Evolutionary conservation across 2,888 invertebrate genomes (phyloP).

Genomic region (Elegia similella): DNA sequence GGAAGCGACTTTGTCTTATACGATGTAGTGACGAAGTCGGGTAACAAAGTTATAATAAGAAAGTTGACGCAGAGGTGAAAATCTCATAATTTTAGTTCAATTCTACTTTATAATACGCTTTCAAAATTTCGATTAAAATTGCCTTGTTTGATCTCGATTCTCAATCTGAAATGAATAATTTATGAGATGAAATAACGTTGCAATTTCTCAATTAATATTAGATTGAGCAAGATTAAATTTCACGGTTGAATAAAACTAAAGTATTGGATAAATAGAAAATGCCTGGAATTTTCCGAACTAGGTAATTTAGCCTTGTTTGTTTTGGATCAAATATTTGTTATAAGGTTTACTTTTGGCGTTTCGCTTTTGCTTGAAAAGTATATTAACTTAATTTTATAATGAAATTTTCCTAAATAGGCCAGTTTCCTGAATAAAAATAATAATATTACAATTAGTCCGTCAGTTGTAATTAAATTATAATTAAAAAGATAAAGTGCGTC

Average conservation of each 20-base stretch:
- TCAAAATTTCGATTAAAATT: neutral
- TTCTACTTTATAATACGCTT: neutral
- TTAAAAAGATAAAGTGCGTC: no score
- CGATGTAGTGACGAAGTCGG: no score
- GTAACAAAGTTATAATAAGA: no score
- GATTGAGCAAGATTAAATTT: neutral
- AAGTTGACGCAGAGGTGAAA: no score
- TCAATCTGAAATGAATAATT: neutral
- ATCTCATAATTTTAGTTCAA: no score
- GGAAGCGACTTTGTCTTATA: no score
- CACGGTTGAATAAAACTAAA: neutral
- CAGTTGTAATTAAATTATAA: no score
- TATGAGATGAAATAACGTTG: neutral
- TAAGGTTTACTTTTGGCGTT: no score
- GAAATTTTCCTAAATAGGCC: no score
- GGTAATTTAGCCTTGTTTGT: neutral
- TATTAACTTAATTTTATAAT: neutral
- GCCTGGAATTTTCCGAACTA: neutral
- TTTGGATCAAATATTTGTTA: neutral
- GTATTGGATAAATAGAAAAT: neutral
- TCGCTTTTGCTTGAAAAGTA: no score
- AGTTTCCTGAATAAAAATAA: no score
- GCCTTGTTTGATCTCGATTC: neutral
- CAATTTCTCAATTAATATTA: conserved; percentile 1
- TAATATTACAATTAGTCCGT: no score